Base-by-base conservation (phyloP, 2,888 invertebrate species). In the Pandemis corylana region DNA sequence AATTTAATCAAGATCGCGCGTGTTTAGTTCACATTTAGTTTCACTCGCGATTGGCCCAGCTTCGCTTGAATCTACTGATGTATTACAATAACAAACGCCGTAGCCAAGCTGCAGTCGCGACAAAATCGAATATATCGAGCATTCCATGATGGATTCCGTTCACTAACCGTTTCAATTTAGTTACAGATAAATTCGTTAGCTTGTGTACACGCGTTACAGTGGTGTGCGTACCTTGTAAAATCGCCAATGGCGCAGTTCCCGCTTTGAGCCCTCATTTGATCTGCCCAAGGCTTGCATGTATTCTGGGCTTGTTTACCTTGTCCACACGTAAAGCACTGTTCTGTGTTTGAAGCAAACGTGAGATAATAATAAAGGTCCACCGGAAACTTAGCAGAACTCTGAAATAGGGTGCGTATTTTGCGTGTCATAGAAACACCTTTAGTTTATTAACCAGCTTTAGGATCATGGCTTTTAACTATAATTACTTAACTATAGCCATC, bases 1-100 rank as follows among this genome's bases (percentile, higher is more conserved):
- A 41, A 68, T 59, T 68, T 44, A 59, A 68, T 68, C 68, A 68
- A 68, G 15, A 68, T 59, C 41, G 41, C n/a, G 15, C 20, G 56
- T 20, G 53, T 56, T 20, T 15, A 41, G 7, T 13, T 59, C 53
- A 51, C 51, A 12, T 15, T 65, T 28, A n/a, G 41, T 62, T 42
- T 13, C 56, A 56, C 56, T 56, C 20, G 9, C 56, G 15, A 62
- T 13, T 62, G 62, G 42, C 41, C 36, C 62, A 12, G 20, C 56
- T 56, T 56, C 10, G 15, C 56, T 20, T 7, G 59, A 59, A 9
- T 9, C 53, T 56, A 56, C 15, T 56, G 51, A 51, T 51, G 51
- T 15, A 56, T 20, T 20, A 20, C 20, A 20, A 28, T 12, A 28
- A 59, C 59, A 10, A 59, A 28, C 28, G 59, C 59, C 10, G 5